A percentile compares a stretch with the other conserved stretches of the same genome.
These are phyloP conservation scores for Ischnus inquisitorius DNA, from an alignment of 2,888 invertebrate species.

Conservation along the genomic window DNA sequence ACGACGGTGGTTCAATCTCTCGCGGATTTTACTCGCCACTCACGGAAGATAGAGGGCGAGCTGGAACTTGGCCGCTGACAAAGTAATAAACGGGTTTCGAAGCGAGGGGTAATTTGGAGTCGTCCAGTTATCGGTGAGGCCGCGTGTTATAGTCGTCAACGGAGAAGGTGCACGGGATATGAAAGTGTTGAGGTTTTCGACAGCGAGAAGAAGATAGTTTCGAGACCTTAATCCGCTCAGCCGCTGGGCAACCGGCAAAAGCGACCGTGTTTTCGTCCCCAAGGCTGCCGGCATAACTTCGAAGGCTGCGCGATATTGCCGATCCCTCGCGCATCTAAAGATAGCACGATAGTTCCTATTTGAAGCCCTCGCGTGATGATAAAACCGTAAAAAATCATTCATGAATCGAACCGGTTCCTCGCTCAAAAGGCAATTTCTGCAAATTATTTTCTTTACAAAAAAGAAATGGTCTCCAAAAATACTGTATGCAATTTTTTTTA, in stretches of 20 bases:
- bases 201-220: not conserved
- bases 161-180: not conserved
- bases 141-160: not conserved
- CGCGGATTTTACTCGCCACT: not conserved
- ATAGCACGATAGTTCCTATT: no score
- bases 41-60: not conserved
- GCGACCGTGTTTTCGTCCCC: not conserved
- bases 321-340: no score
- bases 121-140: constrained; percentile 20
- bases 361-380: no score
- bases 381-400: no score
- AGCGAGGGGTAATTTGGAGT: constrained; percentile 25
- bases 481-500: no score
- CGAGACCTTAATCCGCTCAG: constrained; percentile 12
- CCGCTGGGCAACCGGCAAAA: not conserved
- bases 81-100: constrained; percentile 34
- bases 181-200: constrained; percentile 32
- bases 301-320: constrained; percentile 3
- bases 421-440: no score
- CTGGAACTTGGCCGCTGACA: not conserved
- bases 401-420: no score
- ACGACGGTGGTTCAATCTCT: constrained; percentile 35
- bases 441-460: no score
- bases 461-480: no score
- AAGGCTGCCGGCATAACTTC: constrained; percentile 23